Evolutionary conservation across 1,140 invertebrate species (phyloP).

Genomic region (Periplaneta americana): DNA sequence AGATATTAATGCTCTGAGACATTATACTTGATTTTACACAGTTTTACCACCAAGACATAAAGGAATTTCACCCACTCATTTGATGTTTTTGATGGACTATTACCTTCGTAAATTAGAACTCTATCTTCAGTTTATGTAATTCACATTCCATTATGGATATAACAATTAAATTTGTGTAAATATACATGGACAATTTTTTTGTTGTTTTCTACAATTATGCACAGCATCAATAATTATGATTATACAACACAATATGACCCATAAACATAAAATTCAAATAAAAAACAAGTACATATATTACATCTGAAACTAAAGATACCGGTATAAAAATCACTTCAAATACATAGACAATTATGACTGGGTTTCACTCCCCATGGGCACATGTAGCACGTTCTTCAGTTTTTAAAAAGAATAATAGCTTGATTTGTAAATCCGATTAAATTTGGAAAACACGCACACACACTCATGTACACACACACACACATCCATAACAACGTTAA

Average conservation of each 20-base stretch:
- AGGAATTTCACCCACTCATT: neutral
- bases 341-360: conserved; percentile 20
- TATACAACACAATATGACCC: conserved; percentile 15
- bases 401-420: conserved; percentile 4
- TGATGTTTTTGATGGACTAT: neutral
- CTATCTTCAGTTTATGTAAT: conserved; percentile 7
- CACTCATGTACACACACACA: neutral
- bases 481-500: neutral
- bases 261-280: conserved; percentile 14
- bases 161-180: conserved; percentile 15
- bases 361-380: conserved; percentile 6
- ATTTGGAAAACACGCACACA: neutral
- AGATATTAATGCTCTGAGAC: neutral
- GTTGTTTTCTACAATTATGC: conserved; percentile 13
- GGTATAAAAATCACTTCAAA: conserved; percentile 17
- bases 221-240: conserved; percentile 13
- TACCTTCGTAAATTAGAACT: neutral
- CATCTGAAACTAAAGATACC: conserved; percentile 16
- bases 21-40: neutral
- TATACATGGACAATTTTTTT: conserved; percentile 13
- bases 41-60: neutral
- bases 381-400: neutral
- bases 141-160: conserved; percentile 14
- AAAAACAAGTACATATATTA: conserved; percentile 14
- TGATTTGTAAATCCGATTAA: conserved; percentile 6